Base-by-base conservation (phyloP, 2,888 invertebrate species). In the Eupithecia subumbrata region DNA sequence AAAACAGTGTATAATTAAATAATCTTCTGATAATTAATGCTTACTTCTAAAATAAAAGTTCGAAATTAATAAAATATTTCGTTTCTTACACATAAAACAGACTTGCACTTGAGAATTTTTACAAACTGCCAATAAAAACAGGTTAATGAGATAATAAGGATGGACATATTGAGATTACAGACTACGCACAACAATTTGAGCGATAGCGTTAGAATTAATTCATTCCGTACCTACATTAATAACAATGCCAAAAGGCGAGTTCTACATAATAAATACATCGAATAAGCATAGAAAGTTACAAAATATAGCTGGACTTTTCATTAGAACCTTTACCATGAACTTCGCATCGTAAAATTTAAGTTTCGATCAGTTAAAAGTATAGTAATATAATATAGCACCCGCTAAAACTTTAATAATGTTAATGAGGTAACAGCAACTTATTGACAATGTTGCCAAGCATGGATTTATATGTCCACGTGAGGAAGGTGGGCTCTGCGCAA, bases 191-290 rank as follows among this genome's bases (percentile, higher is more conserved):
- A 67, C 43, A 67, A 22, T 67, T 66, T 66, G 66, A 66, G 66
- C 66, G 16, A 9, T 34, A 64, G 64, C 34, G 2, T 7, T 18
- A 18, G 18, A 63, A 37, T 34, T 34, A 37, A 37, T 18, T 66
- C n/a, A 66, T 56, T 56, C 56, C 22, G 56, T 63, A 63, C 16
- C 0, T 30, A 14, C 0, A 40, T 22, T 37, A 37, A 37, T 37
- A 37, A 37, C 37, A 34, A 30, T 16, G 82, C 84, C 85, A 85
- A 84, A 80, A 85, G 83, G 84, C 84, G 56, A 80, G 40, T 56
- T 22, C 56, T 56, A 56, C 56, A 52, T 8, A 78, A 75, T 81
- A 83, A 82, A 83, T 78, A 74, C 77, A 69, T 56, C 76, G 79
- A 80, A 79, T 78, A 83, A 81, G 81, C 80, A 75, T 81, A 81